These are phyloP conservation scores for Liopterus haemorrhoidalis DNA, from an alignment of 2,888 invertebrate species.

Conservation along the genomic window DNA sequence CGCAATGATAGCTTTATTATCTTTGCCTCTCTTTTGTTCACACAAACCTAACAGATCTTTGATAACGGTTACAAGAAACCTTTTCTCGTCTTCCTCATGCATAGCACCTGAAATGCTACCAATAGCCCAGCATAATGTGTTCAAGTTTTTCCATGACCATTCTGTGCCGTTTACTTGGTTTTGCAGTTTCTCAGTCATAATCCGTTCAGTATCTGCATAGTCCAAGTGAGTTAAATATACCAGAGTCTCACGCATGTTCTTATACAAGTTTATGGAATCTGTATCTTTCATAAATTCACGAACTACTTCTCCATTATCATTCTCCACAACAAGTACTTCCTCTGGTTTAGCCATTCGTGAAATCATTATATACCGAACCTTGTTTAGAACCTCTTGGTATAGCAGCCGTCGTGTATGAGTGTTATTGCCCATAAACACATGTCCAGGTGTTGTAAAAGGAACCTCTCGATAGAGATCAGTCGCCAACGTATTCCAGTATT, in stretches of 20 bases:
- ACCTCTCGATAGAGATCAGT: conserved; percentile 87
- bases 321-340: conserved; percentile 98
- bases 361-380: conserved; percentile 95
- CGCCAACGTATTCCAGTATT: conserved; percentile 95
- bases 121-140: conserved; percentile 99
- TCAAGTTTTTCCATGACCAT: conserved; percentile 99
- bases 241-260: conserved; percentile 96
- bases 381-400: conserved; percentile 75
- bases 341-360: conserved; percentile 99
- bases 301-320: conserved; percentile 99
- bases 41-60: conserved; percentile 95
- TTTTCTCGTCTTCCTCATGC: conserved; percentile 98
- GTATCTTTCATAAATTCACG: conserved; percentile 99
- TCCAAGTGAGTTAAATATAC: conserved; percentile 99
- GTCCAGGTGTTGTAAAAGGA: conserved; percentile 56
- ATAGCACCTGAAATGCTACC: conserved; percentile 98
- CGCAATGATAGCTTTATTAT: conserved; percentile 99
- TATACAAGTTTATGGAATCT: conserved; percentile 97
- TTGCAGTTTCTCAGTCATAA: conserved; percentile 97
- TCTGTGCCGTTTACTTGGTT: conserved; percentile 98
- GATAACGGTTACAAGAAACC: conserved; percentile 97
- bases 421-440: conserved; percentile 40
- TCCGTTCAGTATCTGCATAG: conserved; percentile 93
- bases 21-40: conserved; percentile 97
- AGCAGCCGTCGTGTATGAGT: conserved; percentile 59